These are phyloP conservation scores for Pseudois nayaur DNA, from an alignment of 2,113 vertebrate genomes.

Conservation along the genomic window DNA sequence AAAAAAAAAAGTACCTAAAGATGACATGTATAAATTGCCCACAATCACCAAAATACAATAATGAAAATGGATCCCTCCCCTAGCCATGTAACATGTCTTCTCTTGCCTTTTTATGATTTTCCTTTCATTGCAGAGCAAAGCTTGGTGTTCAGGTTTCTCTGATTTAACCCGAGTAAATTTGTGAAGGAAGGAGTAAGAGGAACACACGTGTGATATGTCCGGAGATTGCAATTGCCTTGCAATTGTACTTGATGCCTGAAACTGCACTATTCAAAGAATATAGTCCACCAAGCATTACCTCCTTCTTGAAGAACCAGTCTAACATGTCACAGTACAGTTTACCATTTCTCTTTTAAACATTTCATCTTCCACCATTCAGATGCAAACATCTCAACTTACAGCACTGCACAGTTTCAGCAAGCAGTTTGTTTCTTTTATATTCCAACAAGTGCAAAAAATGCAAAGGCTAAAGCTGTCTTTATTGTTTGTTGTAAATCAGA, in stretches of 20 bases:
- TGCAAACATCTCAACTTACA: background rate
- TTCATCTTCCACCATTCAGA: background rate
- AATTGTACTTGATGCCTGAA: background rate
- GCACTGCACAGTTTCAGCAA: background rate
- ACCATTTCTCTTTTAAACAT: background rate
- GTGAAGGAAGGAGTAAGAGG: background rate
- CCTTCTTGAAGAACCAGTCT: background rate
- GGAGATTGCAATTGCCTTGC: background rate
- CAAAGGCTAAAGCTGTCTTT: background rate
- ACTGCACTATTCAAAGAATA: background rate
- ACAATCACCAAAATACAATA: background rate
- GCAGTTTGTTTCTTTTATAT: background rate
- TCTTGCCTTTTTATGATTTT: background rate
- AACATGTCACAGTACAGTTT: background rate
- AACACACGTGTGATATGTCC: rapidly evolving
- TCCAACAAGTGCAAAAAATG: background rate
- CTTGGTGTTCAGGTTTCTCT: background rate
- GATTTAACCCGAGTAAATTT: background rate
- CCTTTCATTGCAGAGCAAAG: background rate
- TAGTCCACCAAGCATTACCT: background rate
- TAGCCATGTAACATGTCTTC: background rate
- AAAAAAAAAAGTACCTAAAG: background rate
- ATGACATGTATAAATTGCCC: background rate
- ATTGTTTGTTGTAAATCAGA: background rate
- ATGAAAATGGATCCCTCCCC: background rate